Evolutionary conservation across 2,797 vertebrate species (phyloP).

Genomic region (Avahi laniger): DNA sequence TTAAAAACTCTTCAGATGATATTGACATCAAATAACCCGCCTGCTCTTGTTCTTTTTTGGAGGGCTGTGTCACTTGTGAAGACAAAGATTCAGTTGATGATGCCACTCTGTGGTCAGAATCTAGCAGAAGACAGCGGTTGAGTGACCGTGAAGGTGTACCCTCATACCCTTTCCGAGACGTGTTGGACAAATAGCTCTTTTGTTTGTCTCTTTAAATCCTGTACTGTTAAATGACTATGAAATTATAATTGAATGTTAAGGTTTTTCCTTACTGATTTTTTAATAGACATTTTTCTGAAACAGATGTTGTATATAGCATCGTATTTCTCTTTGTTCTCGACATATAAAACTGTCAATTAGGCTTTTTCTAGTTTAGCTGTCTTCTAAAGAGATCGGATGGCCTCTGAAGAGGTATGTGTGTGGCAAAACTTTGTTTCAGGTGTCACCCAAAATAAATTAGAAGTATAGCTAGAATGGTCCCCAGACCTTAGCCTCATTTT

Average conservation of each 20-base stretch:
- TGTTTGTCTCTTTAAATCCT: background rate
- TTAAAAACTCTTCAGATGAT: background rate
- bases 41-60: constrained; percentile 54
- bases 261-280: constrained; percentile 15
- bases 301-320: background rate
- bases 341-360: background rate
- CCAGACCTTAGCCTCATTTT: background rate
- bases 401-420: background rate
- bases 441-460: background rate
- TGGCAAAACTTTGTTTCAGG: background rate
- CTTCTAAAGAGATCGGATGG: background rate
- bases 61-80: constrained; percentile 78
- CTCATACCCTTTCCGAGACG: background rate
- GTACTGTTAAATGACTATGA: constrained; percentile 7
- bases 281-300: constrained; percentile 16
- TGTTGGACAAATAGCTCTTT: background rate
- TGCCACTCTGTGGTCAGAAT: background rate
- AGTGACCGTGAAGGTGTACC: background rate
- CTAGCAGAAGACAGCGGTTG: background rate
- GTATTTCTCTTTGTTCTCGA: background rate
- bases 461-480: background rate
- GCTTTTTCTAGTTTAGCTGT: background rate
- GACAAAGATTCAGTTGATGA: background rate
- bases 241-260: background rate
- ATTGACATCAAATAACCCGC: background rate